Evolutionary conservation across 2,797 vertebrate genomes (phyloP).

Genomic region (Scyliorhinus canicula): DNA sequence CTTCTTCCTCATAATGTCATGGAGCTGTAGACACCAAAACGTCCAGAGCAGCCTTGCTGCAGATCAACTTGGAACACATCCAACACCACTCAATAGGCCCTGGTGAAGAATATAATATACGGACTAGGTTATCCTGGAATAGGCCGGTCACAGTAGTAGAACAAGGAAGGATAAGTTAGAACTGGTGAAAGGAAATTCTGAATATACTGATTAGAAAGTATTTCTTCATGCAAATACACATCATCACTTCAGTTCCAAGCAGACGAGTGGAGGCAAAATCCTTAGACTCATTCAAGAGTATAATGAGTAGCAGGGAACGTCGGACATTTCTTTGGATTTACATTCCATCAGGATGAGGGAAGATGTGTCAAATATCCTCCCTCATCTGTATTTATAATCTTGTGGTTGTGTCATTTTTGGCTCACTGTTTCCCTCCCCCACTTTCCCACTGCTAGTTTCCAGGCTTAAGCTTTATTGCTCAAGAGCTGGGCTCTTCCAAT

Average conservation of each 20-base stretch:
- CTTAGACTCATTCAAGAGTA: background rate
- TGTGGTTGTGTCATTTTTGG: background rate
- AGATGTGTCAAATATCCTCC: background rate
- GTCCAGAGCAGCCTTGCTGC: background rate
- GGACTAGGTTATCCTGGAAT: background rate
- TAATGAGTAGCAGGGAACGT: background rate
- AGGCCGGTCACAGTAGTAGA: background rate
- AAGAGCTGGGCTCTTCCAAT: background rate
- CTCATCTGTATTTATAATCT: background rate
- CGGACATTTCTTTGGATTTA: background rate
- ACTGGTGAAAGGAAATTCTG: background rate
- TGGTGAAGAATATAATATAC: background rate
- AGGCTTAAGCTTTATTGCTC: background rate
- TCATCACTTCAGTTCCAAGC: background rate
- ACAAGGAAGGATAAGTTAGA: background rate
- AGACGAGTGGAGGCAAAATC: background rate
- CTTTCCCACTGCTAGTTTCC: background rate
- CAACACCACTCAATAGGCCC: background rate
- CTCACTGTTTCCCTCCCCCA: background rate
- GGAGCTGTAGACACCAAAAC: background rate
- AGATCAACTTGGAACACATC: background rate
- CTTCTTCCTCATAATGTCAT: background rate
- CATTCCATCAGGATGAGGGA: background rate
- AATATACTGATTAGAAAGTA: background rate
- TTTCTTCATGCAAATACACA: background rate